A percentile compares a stretch with the other conserved stretches of the same genome.
Evolutionary conservation across 2,888 invertebrate genomes (phyloP).

Genomic region (Pyrgus malvae): DNA sequence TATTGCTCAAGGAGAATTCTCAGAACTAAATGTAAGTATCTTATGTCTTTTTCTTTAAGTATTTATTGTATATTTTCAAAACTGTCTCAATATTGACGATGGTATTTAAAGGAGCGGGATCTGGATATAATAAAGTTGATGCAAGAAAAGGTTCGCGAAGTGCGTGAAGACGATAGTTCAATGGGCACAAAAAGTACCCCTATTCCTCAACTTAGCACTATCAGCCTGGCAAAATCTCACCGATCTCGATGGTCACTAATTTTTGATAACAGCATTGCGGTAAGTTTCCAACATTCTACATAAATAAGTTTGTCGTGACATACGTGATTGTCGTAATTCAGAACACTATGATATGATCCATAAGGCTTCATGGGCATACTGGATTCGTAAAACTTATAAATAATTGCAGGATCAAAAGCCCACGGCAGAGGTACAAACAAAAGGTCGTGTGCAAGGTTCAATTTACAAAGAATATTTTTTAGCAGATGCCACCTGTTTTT

Average conservation of each 20-base stretch:
- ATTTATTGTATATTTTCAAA: neutral
- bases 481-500: constrained; percentile 55
- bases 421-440: constrained; percentile 60
- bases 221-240: constrained; percentile 54
- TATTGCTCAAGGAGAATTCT: constrained; percentile 60
- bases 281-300: constrained; percentile 33
- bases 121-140: constrained; percentile 63
- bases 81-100: neutral
- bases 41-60: neutral
- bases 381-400: neutral
- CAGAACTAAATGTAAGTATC: constrained; percentile 58
- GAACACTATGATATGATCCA: neutral
- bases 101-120: constrained; percentile 49
- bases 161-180: constrained; percentile 51
- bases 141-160: constrained; percentile 60
- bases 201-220: constrained; percentile 45
- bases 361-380: neutral
- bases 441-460: constrained; percentile 62
- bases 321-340: too few species aligned
- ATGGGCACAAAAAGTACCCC: constrained; percentile 42
- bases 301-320: too few species aligned
- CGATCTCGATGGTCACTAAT: constrained; percentile 55
- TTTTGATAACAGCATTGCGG: constrained; percentile 53
- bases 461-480: constrained; percentile 69
- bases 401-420: constrained; percentile 60